Evolutionary conservation across 2,113 vertebrate genomes (phyloP).

Genomic region (Onychorhynchus coronatus): DNA sequence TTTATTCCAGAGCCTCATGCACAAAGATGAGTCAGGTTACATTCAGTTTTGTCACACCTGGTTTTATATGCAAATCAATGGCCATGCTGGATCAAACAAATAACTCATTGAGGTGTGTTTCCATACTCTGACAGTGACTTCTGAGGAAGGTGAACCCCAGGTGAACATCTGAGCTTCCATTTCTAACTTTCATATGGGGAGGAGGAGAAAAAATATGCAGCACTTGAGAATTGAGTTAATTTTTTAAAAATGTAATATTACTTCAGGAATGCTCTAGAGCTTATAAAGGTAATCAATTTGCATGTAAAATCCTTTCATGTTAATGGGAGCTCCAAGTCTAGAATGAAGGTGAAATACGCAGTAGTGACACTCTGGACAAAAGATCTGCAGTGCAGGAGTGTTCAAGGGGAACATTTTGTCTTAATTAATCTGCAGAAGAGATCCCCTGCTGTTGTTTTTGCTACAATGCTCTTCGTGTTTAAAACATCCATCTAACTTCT

Average conservation of each 20-base stretch:
- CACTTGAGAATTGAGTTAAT: slow-evolving; percentile 54
- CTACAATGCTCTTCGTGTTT: slow-evolving; percentile 46
- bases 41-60: not conserved
- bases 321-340: slow-evolving; percentile 43
- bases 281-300: slow-evolving; percentile 66
- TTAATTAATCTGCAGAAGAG: slow-evolving; percentile 71
- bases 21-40: not conserved
- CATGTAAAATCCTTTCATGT: slow-evolving; percentile 60
- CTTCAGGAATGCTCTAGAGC: slow-evolving; percentile 51
- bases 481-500: slow-evolving; percentile 60
- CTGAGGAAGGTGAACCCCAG: slow-evolving; percentile 32
- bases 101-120: not conserved
- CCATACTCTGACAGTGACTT: not conserved
- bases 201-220: slow-evolving; percentile 33
- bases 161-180: slow-evolving; percentile 23
- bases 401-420: slow-evolving; percentile 65
- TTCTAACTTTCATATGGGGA: not conserved
- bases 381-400: slow-evolving; percentile 68
- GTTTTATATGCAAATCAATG: not conserved
- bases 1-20: not conserved
- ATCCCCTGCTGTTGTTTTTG: slow-evolving; percentile 61
- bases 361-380: slow-evolving; percentile 63
- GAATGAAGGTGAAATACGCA: slow-evolving; percentile 52
- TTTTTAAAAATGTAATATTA: not conserved
- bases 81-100: not conserved